Evolutionary conservation across 2,797 vertebrate species (phyloP).

Genomic region (Poecilia gillii): DNA sequence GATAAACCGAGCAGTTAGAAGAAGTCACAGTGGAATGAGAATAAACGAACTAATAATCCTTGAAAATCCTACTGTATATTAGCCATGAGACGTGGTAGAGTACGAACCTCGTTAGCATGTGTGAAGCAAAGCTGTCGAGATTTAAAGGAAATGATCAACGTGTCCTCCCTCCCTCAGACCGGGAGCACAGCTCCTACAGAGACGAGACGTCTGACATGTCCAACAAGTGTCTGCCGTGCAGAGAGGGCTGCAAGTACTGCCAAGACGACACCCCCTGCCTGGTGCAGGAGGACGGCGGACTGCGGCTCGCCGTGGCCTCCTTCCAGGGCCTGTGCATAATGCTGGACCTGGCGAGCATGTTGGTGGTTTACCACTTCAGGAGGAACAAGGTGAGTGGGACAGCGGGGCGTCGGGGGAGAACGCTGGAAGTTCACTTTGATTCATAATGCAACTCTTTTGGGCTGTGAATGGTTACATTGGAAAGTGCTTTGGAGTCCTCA

Average conservation of each 20-base stretch:
- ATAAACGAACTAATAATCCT: constrained; percentile 50
- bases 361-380: constrained; percentile 92
- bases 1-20: constrained; percentile 53
- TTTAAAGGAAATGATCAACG: background rate
- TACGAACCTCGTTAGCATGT: background rate
- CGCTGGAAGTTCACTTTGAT: background rate
- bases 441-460: background rate
- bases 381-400: constrained; percentile 89
- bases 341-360: constrained; percentile 84
- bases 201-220: constrained; percentile 81
- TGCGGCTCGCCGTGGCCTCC: constrained; percentile 90
- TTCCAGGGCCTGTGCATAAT: constrained; percentile 95
- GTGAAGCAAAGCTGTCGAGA: background rate
- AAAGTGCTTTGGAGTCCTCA: background rate
- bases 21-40: constrained; percentile 29
- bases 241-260: constrained; percentile 90
- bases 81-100: constrained; percentile 13
- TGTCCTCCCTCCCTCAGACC: constrained; percentile 76
- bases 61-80: constrained; percentile 38
- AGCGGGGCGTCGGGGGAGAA: too few species aligned
- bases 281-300: constrained; percentile 88
- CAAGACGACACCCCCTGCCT: constrained; percentile 91
- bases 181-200: constrained; percentile 65
- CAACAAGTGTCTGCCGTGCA: constrained; percentile 90
- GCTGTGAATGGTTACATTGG: background rate